Base-by-base conservation (phyloP, 2,888 invertebrate genomes). In the Amiota minor region DNA sequence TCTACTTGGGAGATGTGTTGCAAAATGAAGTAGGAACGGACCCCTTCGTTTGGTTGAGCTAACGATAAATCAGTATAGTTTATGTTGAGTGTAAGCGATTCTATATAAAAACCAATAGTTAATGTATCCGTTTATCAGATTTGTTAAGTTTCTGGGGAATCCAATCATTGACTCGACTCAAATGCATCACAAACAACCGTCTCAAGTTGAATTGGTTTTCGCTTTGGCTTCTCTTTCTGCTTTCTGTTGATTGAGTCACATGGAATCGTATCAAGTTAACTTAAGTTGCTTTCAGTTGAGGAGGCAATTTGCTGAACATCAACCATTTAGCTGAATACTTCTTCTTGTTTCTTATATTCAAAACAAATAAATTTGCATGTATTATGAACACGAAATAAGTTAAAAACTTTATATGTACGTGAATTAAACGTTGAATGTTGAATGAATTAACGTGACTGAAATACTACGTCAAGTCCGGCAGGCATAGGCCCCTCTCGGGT, bases 371-470 rank as follows among this genome's bases (percentile, higher is more conserved):
- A 75, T 81, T 80, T 79, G 77, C 79, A 72, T 81, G 84, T 82
- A 79, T 81, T 86, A 81, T 80, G 79, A 79, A 79, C 81, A 79
- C 78, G 78, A 86, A 81, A 84, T 86, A 86, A 86, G 79, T 83
- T 82, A 82, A 78, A 82, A 80, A 86, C 78, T 86, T 88, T 88
- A 87, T 86, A 65, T 2, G 16, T 81, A n/a, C 79, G 75, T 79
- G 76, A 82, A 85, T 81, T 82, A 81, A 87, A 80, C 80, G 80
- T 75, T 71, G 80, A 87, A 81, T 80, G 80, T 75, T 70, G 80
- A 82, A 83, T 84, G 81, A 82, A 86, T 83, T 88, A 81, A 86
- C 85, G 82, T 85, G 83, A 85, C 86, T 86, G 74, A 85, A 84
- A 83, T 81, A 84, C 49, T n/a, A 20, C 61, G 46, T 46, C 62